Base-by-base conservation (phyloP, 2,888 invertebrate species). In the Trissonchulus latispiculum region DNA sequence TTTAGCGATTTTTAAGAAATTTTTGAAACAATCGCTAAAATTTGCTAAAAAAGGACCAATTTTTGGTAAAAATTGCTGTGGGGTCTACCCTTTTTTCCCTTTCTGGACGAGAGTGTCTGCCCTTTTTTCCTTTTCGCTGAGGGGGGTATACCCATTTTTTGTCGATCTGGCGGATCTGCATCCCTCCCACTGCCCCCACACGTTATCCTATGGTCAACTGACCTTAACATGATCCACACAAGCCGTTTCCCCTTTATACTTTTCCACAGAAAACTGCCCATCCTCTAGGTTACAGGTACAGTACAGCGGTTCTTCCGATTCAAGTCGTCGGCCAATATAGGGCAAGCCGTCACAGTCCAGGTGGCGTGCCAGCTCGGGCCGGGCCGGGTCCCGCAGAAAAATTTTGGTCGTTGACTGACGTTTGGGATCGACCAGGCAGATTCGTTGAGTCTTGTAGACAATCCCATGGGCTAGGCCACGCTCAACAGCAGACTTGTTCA, bases 381-480 rank as follows among this genome's bases (percentile, higher is more conserved):
- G n/a, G 29, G 2, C 28, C 18, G 72, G 75, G 31, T 75, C 72
- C 18, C 71, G 75, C 1, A 8, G 35, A 67, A 73, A 75, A 29
- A 72, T 23, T n/a, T n/a, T n/a, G n/a, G n/a, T n/a, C 15, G 28
- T 31, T 15, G 3, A 23, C 18, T 28, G 74, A 15, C 23, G 8
- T 48, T 48, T 48, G 71, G 61, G 76, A 1, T 76, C 77, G 31
- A 74, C 75, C 73, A 80, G 73, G 74, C 80, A 76, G 33, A 79
- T 74, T 70, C 78, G 76, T 81, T 95, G 91, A 0, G 93, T 89
- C 82, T 96, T 97, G 84, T 94, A 92, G 61, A 99, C 84, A 28
- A 89, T 89, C 33, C 95, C 99, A 80, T 95, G 91, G 0, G 90
- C 93, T 81, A 99, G 91, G 0, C 99, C 99, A 72, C 99, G 87